Evolutionary conservation across 2,797 vertebrate genomes (phyloP), one percentile per base, ranked within the genome.

Genomic region (Enteromius argenteus): DNA sequence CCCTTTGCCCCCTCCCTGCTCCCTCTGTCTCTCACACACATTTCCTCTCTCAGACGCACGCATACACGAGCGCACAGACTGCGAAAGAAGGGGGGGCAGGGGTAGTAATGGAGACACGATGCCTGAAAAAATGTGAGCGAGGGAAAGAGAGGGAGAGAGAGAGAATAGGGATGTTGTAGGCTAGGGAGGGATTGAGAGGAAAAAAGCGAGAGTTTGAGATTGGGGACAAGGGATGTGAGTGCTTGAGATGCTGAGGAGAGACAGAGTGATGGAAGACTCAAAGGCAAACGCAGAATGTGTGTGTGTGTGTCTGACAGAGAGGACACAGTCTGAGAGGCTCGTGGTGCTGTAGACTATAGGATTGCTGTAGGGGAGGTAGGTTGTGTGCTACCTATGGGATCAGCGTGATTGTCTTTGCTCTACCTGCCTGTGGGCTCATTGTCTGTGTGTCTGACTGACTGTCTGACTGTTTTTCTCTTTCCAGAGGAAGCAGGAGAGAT

Each of bases 341-440:
- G 86, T 72, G 51, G 21, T 87, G 90, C 77, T 87, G 85, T 75
- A 83, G 86, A 89, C 87, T 81, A 87, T 86, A 82, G 81, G 62
- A 86, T 62, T 53, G 72, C 83, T 69, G 44, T 77, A 69, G 90
- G 89, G 88, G 84, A 91, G 92, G 90, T 90, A 91, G 91, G 90
- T 90, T 90, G 89, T 88, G 91, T 89, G 89, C 79, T 91, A 89
- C 90, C 91, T 89, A 92, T 91, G 86, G 91, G 92, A 94, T 94
- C 93, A 91, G 92, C 93, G 93, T 90, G 91, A 92, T 92, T 92
- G 91, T 94, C 93, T 94, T 89, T 91, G 91, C 90, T 91, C 90
- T 93, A 92, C 91, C 93, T 93, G 93, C 91, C 87, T 86, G 90
- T 91, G 91, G 91, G 90, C 92, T 73, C 62, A 37, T 79, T 93